A percentile compares a stretch with the other conserved stretches of the same genome.
phyloP scores from a whole-genome alignment of 1,140 invertebrate genomes.

The Psilanteris sp. region DNA sequence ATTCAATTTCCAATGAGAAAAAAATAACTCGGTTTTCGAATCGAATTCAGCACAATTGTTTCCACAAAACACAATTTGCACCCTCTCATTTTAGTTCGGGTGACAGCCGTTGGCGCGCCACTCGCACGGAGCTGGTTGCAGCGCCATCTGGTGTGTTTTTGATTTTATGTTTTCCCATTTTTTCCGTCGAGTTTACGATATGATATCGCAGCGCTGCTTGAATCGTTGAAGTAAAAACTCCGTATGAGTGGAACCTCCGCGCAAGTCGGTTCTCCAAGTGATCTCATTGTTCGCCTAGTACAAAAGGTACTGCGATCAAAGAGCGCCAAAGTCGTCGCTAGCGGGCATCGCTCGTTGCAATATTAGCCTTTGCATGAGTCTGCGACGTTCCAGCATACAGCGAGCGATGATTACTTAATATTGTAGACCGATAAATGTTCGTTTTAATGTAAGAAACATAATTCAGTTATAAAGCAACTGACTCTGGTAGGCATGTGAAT shows the following conservation, averaged over 20 bases:
- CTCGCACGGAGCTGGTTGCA: too few species aligned
- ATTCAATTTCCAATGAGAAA: too few species aligned
- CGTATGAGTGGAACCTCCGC: conserved; percentile 48
- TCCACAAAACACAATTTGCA: too few species aligned
- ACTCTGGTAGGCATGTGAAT: too few species aligned
- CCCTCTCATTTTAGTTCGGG: too few species aligned
- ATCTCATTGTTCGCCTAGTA: conserved; percentile 69
- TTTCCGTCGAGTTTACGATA: conserved; percentile 25
- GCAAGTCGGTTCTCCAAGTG: conserved; percentile 67
- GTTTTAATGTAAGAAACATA: not conserved
- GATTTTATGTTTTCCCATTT: too few species aligned
- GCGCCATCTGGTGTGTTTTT: too few species aligned
- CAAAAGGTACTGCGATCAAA: conserved; percentile 70
- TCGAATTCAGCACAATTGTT: too few species aligned
- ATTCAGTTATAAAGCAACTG: too few species aligned
- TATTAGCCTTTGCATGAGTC: conserved; percentile 61
- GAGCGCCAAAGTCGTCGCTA: conserved; percentile 68
- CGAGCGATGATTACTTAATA: conserved; percentile 34
- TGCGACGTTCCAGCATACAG: conserved; percentile 21
- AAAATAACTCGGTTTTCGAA: too few species aligned
- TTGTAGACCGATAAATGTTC: conserved; percentile 1
- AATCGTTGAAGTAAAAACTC: conserved; percentile 47
- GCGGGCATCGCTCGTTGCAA: conserved; percentile 63
- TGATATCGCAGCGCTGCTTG: conserved; percentile 30
- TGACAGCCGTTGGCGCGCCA: too few species aligned